Percentiles rank a stretch among this genome's conserved stretches.
Evolutionary conservation across 2,113 vertebrate species (phyloP).

Genomic region (Rhea pennata): DNA sequence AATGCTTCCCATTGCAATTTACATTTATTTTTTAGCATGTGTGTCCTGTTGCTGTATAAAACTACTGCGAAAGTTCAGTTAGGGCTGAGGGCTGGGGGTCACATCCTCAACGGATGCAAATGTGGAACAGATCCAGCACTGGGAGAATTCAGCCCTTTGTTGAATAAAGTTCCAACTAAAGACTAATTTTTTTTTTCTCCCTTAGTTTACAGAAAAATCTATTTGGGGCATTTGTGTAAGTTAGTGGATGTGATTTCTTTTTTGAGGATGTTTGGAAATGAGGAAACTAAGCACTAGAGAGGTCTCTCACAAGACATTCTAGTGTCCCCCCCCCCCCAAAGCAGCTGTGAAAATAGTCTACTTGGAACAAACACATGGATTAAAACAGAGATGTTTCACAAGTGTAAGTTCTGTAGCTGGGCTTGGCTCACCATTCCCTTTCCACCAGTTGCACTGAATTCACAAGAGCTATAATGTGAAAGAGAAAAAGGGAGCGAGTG

Average conservation of each 20-base stretch:
- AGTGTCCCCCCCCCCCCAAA: constrained; percentile 3
- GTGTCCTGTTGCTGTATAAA: constrained; percentile 6
- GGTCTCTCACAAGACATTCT: constrained; percentile 54
- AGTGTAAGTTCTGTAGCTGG: constrained; percentile 26
- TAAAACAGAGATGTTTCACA: constrained; percentile 44
- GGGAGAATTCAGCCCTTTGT: constrained; percentile 54
- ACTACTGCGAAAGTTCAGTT: constrained; percentile 63
- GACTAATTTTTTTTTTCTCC: constrained; percentile 30
- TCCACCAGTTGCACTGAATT: neutral
- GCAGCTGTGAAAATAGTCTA: constrained; percentile 67
- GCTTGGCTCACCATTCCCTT: neutral
- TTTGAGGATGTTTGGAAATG: constrained; percentile 62
- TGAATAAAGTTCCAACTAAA: constrained; percentile 52
- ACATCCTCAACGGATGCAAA: constrained; percentile 66
- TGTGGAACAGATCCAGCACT: constrained; percentile 50
- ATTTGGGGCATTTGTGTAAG: constrained; percentile 63
- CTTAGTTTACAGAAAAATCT: constrained; percentile 60
- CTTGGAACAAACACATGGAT: constrained; percentile 53
- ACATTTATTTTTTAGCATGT: neutral
- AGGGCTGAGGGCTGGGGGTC: constrained; percentile 65
- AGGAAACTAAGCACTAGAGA: constrained; percentile 57
- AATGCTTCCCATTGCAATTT: constrained; percentile 33
- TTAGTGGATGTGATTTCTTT: constrained; percentile 55
- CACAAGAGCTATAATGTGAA: neutral
- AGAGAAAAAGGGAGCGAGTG: neutral